Conservation (phyloP, 2,888 invertebrate species). For the Aphidius colemani region DNA sequence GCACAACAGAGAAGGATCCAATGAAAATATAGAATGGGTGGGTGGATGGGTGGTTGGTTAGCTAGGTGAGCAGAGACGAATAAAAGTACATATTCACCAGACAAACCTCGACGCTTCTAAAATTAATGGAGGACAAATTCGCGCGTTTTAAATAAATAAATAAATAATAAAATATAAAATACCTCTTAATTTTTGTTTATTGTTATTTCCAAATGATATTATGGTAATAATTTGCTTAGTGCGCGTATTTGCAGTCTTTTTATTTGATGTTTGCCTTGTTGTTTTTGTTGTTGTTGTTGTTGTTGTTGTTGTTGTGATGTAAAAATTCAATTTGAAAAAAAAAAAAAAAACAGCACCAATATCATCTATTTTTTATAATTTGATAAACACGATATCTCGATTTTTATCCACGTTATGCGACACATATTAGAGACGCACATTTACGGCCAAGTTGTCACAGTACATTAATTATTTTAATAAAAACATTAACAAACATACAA, state of each 20-base stretch:
- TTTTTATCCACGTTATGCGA: slow-evolving; percentile 22
- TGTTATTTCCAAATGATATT: slow-evolving; percentile 12
- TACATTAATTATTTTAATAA: slow-evolving; percentile 5
- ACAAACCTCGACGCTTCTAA: slow-evolving; percentile 23
- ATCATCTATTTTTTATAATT: slow-evolving; percentile 27
- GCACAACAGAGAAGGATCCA: slow-evolving; percentile 3
- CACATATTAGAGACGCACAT: slow-evolving; percentile 24
- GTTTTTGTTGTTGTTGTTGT: background rate
- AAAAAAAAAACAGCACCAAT: slow-evolving; percentile 22
- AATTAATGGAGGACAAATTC: slow-evolving; percentile 24
- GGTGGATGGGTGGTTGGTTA: slow-evolving; percentile 9
- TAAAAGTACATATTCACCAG: slow-evolving; percentile 17
- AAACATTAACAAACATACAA: background rate
- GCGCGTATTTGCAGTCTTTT: background rate
- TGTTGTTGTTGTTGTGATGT: background rate
- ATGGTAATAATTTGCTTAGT: slow-evolving; percentile 5
- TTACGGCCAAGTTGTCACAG: slow-evolving; percentile 19
- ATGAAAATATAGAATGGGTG: slow-evolving; percentile 9
- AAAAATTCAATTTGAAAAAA: slow-evolving; percentile 4
- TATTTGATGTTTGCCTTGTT: background rate
- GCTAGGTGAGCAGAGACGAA: background rate
- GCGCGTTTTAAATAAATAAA: slow-evolving; percentile 20
- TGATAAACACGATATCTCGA: slow-evolving; percentile 24
- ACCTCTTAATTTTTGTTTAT: slow-evolving; percentile 16
- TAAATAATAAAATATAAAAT: slow-evolving; percentile 3